These are phyloP conservation scores for Calliopsis andreniformis DNA, from an alignment of 1,140 invertebrate genomes.

Conservation along the genomic window DNA sequence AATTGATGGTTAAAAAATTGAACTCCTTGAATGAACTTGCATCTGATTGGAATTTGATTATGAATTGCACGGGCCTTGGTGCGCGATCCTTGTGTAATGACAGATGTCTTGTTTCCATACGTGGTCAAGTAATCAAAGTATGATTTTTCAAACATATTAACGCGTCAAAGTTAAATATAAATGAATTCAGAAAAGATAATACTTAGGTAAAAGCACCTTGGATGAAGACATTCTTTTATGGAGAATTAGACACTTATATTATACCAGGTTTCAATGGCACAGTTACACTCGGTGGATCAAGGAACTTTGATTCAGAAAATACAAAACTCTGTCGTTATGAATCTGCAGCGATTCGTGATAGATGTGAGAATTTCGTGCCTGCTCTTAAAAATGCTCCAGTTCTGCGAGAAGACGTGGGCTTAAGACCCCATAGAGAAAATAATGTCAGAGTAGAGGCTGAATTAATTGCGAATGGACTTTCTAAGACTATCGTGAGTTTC, in stretches of 20 bases:
- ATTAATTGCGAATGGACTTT: conserved; percentile 64
- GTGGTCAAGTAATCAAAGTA: conserved; percentile 94
- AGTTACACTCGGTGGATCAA: conserved; percentile 91
- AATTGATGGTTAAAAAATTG: conserved; percentile 83
- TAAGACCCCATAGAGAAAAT: conserved; percentile 88
- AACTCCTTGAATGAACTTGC: conserved; percentile 84
- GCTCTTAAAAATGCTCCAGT: conserved; percentile 85
- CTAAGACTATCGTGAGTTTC: conserved; percentile 62
- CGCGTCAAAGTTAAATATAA: background rate
- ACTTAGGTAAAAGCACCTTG: conserved; percentile 92
- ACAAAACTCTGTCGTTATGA: conserved; percentile 87
- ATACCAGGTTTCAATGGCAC: conserved; percentile 88
- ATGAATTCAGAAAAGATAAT: too few species aligned
- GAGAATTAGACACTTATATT: conserved; percentile 92
- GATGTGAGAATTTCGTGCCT: conserved; percentile 88
- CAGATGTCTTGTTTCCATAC: conserved; percentile 89
- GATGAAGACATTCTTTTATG: conserved; percentile 93
- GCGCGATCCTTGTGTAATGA: conserved; percentile 90
- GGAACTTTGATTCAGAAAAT: conserved; percentile 91
- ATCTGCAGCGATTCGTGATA: conserved; percentile 87
- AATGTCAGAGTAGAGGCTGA: conserved; percentile 89
- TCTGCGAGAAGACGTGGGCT: conserved; percentile 86
- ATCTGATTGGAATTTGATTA: conserved; percentile 87
- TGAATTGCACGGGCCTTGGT: conserved; percentile 95
- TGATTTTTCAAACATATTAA: background rate